These are phyloP conservation scores for Tridacna crocea DNA, from an alignment of 2,888 invertebrate genomes.

Conservation along the genomic window DNA sequence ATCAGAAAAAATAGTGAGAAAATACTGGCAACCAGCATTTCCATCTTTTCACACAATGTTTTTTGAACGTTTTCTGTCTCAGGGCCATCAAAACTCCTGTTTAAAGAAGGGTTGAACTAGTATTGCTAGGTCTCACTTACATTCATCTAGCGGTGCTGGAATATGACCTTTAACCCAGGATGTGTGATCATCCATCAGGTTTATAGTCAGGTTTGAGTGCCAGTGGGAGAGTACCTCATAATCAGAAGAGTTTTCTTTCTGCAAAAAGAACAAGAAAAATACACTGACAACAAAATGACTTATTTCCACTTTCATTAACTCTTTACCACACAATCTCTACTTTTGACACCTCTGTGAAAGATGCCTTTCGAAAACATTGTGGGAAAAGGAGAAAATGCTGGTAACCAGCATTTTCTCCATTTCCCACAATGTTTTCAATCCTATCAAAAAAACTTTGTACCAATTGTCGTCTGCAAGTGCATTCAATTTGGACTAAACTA, in stretches of 20 bases:
- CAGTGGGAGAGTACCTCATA: slow-evolving; percentile 98
- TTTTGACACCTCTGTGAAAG: too few relatives aligned
- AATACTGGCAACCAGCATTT: neutral
- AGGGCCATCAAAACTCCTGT: too few relatives aligned
- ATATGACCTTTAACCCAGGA: slow-evolving; percentile 96
- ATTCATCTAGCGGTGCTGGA: slow-evolving; percentile 96
- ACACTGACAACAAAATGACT: neutral
- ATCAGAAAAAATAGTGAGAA: neutral
- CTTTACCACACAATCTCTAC: too few relatives aligned
- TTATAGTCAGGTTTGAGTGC: slow-evolving; percentile 99
- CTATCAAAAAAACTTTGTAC: too few relatives aligned
- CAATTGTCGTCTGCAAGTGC: too few relatives aligned
- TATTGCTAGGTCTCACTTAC: slow-evolving; percentile 81
- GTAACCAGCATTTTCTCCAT: neutral
- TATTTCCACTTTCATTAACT: too few relatives aligned
- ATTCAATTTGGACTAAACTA: too few relatives aligned
- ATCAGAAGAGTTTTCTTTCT: slow-evolving; percentile 75
- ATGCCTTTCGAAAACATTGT: neutral
- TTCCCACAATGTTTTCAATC: too few relatives aligned
- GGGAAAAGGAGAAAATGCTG: neutral
- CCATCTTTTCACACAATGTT: too few relatives aligned
- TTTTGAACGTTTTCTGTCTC: too few relatives aligned
- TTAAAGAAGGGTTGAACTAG: neutral
- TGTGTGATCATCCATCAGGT: slow-evolving; percentile 97
- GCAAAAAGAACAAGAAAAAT: slow-evolving; percentile 4